phyloP scores from a whole-genome alignment of 2,797 vertebrate genomes.

The Myoxocephalus aenaeus region DNA sequence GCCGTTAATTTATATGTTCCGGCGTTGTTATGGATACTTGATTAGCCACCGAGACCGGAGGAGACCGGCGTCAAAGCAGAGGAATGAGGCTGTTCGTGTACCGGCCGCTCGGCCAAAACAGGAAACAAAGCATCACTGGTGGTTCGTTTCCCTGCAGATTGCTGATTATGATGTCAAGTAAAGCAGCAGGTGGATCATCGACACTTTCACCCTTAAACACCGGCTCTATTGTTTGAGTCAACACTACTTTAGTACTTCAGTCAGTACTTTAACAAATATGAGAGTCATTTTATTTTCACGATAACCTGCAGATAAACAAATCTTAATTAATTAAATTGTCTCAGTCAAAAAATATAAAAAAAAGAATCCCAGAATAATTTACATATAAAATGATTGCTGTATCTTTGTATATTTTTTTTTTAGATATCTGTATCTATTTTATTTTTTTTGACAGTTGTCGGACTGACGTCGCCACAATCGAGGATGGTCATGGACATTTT shows the following conservation, averaged over 20 bases:
- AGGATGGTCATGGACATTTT: neutral
- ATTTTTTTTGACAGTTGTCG: neutral
- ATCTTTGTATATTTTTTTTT: neutral
- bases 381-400: neutral
- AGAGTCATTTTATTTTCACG: neutral
- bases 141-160: constrained; percentile 24
- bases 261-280: neutral
- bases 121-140: constrained; percentile 46
- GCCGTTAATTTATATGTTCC: constrained; percentile 73
- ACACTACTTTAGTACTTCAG: neutral
- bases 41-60: constrained; percentile 48
- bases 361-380: neutral
- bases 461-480: neutral
- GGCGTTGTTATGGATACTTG: constrained; percentile 74
- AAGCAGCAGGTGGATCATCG: constrained; percentile 52
- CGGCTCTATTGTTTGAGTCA: neutral
- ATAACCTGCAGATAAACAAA: neutral
- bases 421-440: neutral
- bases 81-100: constrained; percentile 66
- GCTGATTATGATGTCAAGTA: constrained; percentile 47
- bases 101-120: constrained; percentile 19
- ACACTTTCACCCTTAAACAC: constrained; percentile 42
- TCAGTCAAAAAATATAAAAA: neutral
- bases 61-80: constrained; percentile 65
- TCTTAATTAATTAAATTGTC: neutral